phyloP scores from a whole-genome alignment of 2,888 invertebrate genomes.

The Candidula unifasciata region DNA sequence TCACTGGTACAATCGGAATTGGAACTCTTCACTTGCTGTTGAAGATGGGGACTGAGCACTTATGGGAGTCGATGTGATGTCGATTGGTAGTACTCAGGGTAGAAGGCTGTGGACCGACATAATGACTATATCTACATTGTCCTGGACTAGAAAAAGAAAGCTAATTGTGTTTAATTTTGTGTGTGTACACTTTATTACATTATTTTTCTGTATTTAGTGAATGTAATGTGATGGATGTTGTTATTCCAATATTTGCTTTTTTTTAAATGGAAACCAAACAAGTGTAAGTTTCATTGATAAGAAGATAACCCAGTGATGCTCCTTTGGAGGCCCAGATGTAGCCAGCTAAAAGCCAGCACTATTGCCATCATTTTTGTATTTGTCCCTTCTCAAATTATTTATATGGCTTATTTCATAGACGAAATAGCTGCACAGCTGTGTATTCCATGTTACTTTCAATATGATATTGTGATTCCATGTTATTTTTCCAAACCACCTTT shows the following conservation, averaged over 20 bases:
- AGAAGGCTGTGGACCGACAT: too few relatives aligned
- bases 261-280: not conserved
- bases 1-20: too few relatives aligned
- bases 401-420: not conserved
- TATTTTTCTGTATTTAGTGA: not conserved
- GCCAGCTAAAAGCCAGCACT: slow-evolving; percentile 5
- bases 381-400: not conserved
- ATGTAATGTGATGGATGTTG: slow-evolving; percentile 36
- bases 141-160: too few relatives aligned
- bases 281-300: not conserved
- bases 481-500: not conserved
- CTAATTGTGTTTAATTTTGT: too few relatives aligned
- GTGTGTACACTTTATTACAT: slow-evolving; percentile 2
- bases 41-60: too few relatives aligned
- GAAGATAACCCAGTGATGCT: not conserved
- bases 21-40: too few relatives aligned
- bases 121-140: too few relatives aligned
- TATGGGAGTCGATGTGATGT: too few relatives aligned
- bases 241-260: slow-evolving; percentile 18
- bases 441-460: slow-evolving; percentile 6
- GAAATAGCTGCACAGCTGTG: slow-evolving; percentile 1
- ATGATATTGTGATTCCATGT: not conserved
- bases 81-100: too few relatives aligned
- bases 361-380: not conserved
- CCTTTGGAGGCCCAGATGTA: not conserved